phyloP scores from a whole-genome alignment of 1,140 invertebrate genomes.

The Heliothis virescens region DNA sequence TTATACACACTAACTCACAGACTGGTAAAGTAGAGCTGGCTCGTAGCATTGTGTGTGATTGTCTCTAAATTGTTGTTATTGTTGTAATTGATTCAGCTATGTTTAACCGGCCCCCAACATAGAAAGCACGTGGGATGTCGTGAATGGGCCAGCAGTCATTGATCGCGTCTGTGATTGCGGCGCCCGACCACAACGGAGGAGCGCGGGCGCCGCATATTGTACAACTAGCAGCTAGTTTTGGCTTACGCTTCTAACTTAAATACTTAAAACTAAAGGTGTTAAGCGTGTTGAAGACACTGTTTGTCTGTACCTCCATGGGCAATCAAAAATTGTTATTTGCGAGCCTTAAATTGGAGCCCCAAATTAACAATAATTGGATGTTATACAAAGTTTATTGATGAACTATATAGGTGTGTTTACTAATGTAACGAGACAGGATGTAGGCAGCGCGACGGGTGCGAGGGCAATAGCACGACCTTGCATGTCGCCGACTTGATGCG shows the following conservation, averaged over 20 bases:
- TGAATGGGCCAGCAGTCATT: constrained; percentile 49
- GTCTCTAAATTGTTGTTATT: constrained; percentile 46
- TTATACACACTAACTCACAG: not conserved
- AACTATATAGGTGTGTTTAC: constrained; percentile 41
- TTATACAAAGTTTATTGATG: constrained; percentile 26
- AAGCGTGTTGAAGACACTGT: not conserved
- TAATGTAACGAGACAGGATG: constrained; percentile 53
- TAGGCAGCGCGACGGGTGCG: constrained; percentile 42
- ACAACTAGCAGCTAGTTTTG: constrained; percentile 39
- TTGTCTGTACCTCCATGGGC: too few species aligned
- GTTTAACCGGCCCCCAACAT: constrained; percentile 49
- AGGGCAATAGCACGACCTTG: constrained; percentile 63
- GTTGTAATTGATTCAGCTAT: constrained; percentile 51
- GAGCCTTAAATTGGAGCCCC: not conserved
- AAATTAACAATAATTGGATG: constrained; percentile 1
- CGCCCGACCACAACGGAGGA: constrained; percentile 36
- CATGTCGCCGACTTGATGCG: constrained; percentile 58
- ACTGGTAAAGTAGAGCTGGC: constrained; percentile 22
- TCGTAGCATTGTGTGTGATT: constrained; percentile 43
- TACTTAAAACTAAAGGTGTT: constrained; percentile 10
- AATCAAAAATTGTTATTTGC: not conserved
- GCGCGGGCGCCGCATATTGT: constrained; percentile 28
- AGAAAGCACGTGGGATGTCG: constrained; percentile 52
- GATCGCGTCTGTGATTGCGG: constrained; percentile 51
- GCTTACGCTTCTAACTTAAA: constrained; percentile 18